Percentiles rank a stretch among this genome's conserved stretches.
phyloP scores from a whole-genome alignment of 2,888 invertebrate genomes.

The Chymomyza procnemis region DNA sequence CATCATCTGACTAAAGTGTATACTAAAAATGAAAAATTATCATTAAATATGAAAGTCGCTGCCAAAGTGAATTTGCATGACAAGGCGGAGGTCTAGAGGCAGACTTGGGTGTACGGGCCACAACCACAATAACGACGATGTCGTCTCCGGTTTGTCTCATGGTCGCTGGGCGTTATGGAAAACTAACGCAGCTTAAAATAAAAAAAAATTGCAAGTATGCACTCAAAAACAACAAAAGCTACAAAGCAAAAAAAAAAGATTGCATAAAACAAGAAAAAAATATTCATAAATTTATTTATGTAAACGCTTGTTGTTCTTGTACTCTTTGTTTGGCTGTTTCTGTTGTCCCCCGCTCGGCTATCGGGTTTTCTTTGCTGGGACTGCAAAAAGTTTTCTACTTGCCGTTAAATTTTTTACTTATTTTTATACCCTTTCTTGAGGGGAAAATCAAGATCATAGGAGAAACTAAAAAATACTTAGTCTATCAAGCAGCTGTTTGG shows the following conservation, averaged over 20 bases:
- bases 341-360: neutral
- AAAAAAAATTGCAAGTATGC: conserved; percentile 56
- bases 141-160: conserved; percentile 71
- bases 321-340: neutral
- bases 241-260: neutral
- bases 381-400: neutral
- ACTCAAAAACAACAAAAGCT: conserved; percentile 34
- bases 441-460: too few species aligned
- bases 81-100: conserved; percentile 46
- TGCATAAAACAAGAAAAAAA: conserved; percentile 7
- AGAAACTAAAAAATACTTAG: neutral
- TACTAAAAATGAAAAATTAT: conserved; percentile 41
- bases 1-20: too few species aligned
- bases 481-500: neutral
- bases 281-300: conserved; percentile 63
- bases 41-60: conserved; percentile 69
- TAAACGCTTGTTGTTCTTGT: conserved; percentile 48
- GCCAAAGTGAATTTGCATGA: conserved; percentile 69
- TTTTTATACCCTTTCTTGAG: neutral
- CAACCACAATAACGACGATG: neutral
- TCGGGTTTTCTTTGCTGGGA: neutral
- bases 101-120: conserved; percentile 1
- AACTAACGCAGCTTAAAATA: conserved; percentile 40
- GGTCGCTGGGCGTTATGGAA: conserved; percentile 29
- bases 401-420: neutral